A percentile compares a stretch with the other conserved stretches of the same genome.
phyloP scores from a whole-genome alignment of 1,140 invertebrate genomes.

The Carposina sasakii region DNA sequence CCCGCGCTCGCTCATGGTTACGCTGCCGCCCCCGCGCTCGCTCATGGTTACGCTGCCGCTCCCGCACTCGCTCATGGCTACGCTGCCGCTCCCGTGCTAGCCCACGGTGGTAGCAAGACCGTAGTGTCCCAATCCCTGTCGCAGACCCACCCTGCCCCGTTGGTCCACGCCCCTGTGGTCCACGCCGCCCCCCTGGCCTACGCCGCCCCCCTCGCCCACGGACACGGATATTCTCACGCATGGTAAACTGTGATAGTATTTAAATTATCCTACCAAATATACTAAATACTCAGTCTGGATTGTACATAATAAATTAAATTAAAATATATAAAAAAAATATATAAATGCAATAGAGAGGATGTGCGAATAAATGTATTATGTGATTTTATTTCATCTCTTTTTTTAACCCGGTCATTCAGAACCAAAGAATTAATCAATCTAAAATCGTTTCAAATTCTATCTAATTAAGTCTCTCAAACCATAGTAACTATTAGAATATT shows the following conservation, averaged over 20 bases:
- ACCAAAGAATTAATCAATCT: no score
- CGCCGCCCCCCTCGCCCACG: conserved; percentile 38
- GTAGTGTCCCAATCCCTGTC: conserved; percentile 51
- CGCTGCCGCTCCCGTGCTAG: conserved; percentile 25
- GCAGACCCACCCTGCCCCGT: conserved; percentile 51
- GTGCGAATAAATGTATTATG: conserved; percentile 70
- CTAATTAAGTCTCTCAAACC: no score
- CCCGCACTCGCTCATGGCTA: conserved; percentile 18
- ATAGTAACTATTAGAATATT: no score
- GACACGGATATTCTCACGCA: conserved; percentile 41
- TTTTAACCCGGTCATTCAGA: no score
- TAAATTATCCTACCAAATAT: conserved; percentile 52
- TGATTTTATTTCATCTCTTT: no score
- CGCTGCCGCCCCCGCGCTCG: conserved; percentile 15
- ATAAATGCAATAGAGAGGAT: conserved; percentile 60
- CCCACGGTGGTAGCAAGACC: conserved; percentile 35
- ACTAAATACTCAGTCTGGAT: conserved; percentile 60
- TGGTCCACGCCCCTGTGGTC: conserved; percentile 40
- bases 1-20: conserved; percentile 10
- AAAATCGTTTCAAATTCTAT: no score
- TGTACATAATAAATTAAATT: conserved; percentile 48
- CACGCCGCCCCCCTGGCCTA: conserved; percentile 20
- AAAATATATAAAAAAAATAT: conserved; percentile 55
- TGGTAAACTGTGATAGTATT: conserved; percentile 65
- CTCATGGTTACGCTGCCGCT: conserved; percentile 10